Percentiles rank a stretch among this genome's conserved stretches.
phyloP scores from a whole-genome alignment of 2,888 invertebrate genomes.

The Melangyna quadrimaculata region DNA sequence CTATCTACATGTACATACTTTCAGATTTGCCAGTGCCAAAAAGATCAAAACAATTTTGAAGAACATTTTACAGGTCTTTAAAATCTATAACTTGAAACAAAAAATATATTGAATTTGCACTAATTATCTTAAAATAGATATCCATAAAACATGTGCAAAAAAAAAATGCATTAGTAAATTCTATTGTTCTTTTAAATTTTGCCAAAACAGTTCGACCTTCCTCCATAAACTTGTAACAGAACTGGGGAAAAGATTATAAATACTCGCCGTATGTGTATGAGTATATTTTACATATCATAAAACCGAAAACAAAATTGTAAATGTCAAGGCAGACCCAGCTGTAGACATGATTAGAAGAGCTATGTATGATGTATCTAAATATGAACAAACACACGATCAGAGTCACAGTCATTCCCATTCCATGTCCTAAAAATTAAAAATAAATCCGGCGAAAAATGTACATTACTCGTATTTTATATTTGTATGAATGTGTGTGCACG shows the following conservation, averaged over 20 bases:
- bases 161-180: not conserved
- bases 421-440: conserved; percentile 55
- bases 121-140: not conserved
- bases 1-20: too few relatives aligned
- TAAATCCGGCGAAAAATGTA: conserved; percentile 26
- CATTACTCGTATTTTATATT: not conserved
- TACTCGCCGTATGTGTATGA: not conserved
- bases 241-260: not conserved
- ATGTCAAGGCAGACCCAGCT: conserved; percentile 64
- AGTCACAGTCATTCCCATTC: not conserved
- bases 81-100: too few relatives aligned
- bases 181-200: not conserved
- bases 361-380: too few relatives aligned
- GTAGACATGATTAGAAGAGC: conserved; percentile 31
- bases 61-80: too few relatives aligned
- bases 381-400: not conserved
- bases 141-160: not conserved
- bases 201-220: conserved; percentile 8
- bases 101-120: too few relatives aligned
- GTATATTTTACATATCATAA: not conserved
- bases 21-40: too few relatives aligned
- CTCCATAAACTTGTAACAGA: conserved; percentile 16
- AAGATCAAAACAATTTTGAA: too few relatives aligned
- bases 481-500: conserved; percentile 30
- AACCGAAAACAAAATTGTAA: conserved; percentile 47